These are phyloP conservation scores for Chaunax sp. DNA, from an alignment of 2,797 vertebrate genomes.

Conservation along the genomic window DNA sequence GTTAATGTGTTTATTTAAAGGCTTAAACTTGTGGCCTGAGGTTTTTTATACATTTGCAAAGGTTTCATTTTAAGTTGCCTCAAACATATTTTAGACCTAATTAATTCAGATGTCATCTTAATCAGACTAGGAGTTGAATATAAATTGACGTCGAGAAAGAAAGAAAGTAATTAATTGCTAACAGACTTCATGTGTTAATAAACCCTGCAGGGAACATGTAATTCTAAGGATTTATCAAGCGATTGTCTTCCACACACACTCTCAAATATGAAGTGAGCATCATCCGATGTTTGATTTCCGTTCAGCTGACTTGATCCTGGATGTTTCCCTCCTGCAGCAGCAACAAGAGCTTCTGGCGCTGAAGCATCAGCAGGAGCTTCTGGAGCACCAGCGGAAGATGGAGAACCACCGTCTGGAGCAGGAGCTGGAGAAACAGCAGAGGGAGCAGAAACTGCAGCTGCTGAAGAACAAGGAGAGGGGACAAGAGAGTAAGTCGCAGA, in stretches of 20 bases:
- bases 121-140: constrained; percentile 19
- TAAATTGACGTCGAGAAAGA: constrained; percentile 19
- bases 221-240: not conserved
- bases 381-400: constrained; percentile 95
- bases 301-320: not conserved
- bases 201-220: too few species aligned
- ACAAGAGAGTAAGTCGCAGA: constrained; percentile 90
- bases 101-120: constrained; percentile 48
- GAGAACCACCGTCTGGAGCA: constrained; percentile 94
- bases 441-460: constrained; percentile 93
- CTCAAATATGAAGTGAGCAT: not conserved
- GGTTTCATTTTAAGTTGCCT: constrained; percentile 56
- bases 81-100: constrained; percentile 58
- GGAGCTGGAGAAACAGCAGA: constrained; percentile 93
- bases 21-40: constrained; percentile 48
- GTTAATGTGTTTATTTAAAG: constrained; percentile 64
- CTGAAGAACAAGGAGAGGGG: constrained; percentile 97
- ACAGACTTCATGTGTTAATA: not conserved
- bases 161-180: constrained; percentile 7
- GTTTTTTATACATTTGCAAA: constrained; percentile 47
- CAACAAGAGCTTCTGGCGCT: constrained; percentile 94
- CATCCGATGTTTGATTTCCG: not conserved
- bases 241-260: not conserved
- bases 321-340: constrained; percentile 80
- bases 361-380: constrained; percentile 94